Base-by-base conservation (phyloP, 2,797 vertebrate species). In the Columba guinea region DNA sequence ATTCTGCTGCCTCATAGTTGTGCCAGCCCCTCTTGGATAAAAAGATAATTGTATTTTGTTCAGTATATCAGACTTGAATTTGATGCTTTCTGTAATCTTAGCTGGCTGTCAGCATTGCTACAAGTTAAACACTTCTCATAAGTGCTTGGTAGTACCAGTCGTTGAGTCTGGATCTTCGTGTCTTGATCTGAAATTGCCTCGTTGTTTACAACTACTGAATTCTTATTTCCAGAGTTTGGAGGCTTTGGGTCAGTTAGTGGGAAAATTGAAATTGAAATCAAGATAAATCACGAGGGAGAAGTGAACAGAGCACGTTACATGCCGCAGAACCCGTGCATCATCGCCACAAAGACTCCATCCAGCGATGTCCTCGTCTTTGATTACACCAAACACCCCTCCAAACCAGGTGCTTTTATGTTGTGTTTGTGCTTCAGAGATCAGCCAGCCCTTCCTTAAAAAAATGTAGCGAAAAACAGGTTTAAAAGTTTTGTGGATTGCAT, bases 211-310 rank as follows among this genome's bases (percentile, higher is more conserved):
- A 17, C 44, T 69, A 7, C 51, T 80, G 15, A 32, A 53, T 79
- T 64, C n/a, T 82, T 39, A 13, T 69, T 96, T 90, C n/a, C 95
- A 99, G 99, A 99, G 90, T 99, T 99, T 97, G 99, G 99, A 96
- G 99, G 99, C 65, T 99, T 99, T 97, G 99, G 99, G 26, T 99
- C 99, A 18, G 99, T 99, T 10, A 99, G 99, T 95, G 99, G 99
- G 7, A 99, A 99, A 95, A 99, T 99, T 82, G 99, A 99, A 90
- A 99, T 99, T 79, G 99, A 99, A 95, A 99, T 99, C 95, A 99
- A 99, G 97, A 99, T 99, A 77, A 99, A 99, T 96, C 99, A 99
- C 2, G 99, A 99, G 97, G 99, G 99, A 81, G 99, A 99, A 96
- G 99, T 99, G 92, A 99, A 99, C 97, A 97, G 99, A 96, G 99